A percentile compares a stretch with the other conserved stretches of the same genome.
Conservation (phyloP, 2,797 vertebrate genomes). For the Dromococcyx pavoninus region DNA sequence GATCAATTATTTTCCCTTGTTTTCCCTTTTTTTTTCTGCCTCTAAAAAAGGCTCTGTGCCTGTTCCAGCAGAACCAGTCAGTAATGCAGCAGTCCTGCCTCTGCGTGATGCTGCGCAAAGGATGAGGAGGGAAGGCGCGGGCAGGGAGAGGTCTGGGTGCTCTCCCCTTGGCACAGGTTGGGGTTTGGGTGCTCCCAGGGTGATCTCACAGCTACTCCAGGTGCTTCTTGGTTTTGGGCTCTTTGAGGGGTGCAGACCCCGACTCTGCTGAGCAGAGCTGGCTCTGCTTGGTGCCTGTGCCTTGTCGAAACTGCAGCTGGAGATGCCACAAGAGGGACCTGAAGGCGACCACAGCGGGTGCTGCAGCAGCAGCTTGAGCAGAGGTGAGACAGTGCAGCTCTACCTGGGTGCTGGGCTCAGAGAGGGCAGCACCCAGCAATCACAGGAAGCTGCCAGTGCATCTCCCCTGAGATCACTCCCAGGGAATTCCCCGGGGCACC, state of each 20-base stretch:
- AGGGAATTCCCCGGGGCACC: rapidly evolving
- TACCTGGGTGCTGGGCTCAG: background rate
- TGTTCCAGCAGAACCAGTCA: background rate
- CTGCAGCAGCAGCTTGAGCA: too few species aligned
- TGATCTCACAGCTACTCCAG: background rate
- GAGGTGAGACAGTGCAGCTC: background rate
- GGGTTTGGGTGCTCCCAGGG: background rate
- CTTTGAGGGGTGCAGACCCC: too few species aligned
- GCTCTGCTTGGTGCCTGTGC: background rate
- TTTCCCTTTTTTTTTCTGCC: background rate
- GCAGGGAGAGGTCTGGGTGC: background rate
- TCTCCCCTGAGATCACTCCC: background rate
- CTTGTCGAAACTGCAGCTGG: background rate
- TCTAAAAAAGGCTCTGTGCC: rapidly evolving
- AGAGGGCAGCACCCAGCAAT: background rate
- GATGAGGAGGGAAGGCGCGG: background rate
- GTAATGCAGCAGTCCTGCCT: rapidly evolving
- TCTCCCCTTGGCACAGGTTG: rapidly evolving
- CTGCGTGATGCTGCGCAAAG: rapidly evolving
- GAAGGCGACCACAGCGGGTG: rapidly evolving
- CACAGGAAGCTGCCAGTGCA: background rate
- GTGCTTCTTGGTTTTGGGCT: rapidly evolving
- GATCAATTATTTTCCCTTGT: background rate
- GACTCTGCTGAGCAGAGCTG: background rate
- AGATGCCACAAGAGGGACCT: background rate